A percentile compares a stretch with the other conserved stretches of the same genome.
These are phyloP conservation scores for Polydrusus tereticollis DNA, from an alignment of 2,888 invertebrate species.

Conservation along the genomic window DNA sequence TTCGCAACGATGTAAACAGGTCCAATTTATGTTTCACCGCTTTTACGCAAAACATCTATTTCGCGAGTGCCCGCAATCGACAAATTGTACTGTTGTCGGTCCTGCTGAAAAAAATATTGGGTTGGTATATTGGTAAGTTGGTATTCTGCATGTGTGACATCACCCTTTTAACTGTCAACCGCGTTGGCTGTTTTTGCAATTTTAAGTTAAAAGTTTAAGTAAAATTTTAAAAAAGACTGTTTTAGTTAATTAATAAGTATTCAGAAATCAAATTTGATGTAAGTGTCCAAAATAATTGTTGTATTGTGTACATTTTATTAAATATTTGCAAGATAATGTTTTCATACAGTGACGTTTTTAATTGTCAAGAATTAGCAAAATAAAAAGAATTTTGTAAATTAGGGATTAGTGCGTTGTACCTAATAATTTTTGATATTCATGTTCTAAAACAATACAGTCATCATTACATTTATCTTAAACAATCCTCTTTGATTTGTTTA, in stretches of 20 bases:
- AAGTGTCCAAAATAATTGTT: not conserved
- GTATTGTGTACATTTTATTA: not conserved
- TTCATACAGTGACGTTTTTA: slow-evolving; percentile 19
- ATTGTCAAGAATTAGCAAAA: slow-evolving; percentile 23
- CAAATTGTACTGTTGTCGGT: no score
- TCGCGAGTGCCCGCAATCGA: no score
- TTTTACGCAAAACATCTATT: no score
- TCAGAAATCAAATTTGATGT: slow-evolving; percentile 3
- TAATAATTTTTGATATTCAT: slow-evolving; percentile 9
- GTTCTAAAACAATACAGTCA: slow-evolving; percentile 4
- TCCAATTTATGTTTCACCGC: no score
- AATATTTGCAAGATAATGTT: slow-evolving; percentile 17
- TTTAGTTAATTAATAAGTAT: slow-evolving; percentile 10
- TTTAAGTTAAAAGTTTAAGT: slow-evolving; percentile 33
- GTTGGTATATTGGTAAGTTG: not conserved
- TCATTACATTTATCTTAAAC: not conserved
- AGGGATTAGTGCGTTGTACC: slow-evolving; percentile 12
- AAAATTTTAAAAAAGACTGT: not conserved
- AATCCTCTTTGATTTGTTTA: not conserved
- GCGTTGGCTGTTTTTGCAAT: slow-evolving; percentile 38
- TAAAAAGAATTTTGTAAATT: slow-evolving; percentile 2
- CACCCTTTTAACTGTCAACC: slow-evolving; percentile 34
- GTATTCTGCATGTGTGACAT: slow-evolving; percentile 34
- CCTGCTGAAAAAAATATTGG: not conserved
- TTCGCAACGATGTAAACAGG: no score